Conservation (phyloP, 2,113 vertebrate genomes). For the Oryzias woworae region DNA sequence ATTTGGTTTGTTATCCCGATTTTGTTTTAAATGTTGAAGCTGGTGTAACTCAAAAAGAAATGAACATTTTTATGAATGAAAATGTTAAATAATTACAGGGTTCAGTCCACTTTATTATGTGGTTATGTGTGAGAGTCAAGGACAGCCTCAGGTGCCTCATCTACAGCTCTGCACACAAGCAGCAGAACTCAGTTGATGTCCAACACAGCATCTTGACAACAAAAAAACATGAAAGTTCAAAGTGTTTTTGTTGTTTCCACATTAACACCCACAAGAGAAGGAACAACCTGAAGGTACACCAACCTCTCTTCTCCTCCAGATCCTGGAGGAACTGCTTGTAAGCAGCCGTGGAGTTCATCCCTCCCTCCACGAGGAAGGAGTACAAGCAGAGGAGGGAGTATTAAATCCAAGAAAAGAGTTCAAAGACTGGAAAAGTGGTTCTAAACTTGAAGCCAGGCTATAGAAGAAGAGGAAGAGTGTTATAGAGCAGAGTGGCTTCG, state of each 20-base stretch:
- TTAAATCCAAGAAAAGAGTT: slow-evolving; percentile 5
- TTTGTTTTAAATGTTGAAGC: too few relatives aligned
- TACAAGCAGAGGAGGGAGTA: background rate
- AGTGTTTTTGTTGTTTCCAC: background rate
- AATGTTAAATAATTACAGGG: too few relatives aligned
- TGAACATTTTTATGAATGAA: too few relatives aligned
- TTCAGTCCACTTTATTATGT: too few relatives aligned
- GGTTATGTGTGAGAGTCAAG: too few relatives aligned
- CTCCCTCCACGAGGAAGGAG: slow-evolving; percentile 15
- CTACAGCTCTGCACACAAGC: too few relatives aligned
- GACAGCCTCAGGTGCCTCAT: too few relatives aligned
- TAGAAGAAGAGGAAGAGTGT: slow-evolving; percentile 20
- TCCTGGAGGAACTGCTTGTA: slow-evolving; percentile 79
- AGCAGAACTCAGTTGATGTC: too few relatives aligned
- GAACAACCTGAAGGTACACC: slow-evolving; percentile 42
- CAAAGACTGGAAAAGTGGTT: slow-evolving; percentile 13
- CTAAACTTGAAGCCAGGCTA: background rate
- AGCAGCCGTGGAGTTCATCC: slow-evolving; percentile 72
- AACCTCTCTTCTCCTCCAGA: slow-evolving; percentile 79
- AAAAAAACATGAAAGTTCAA: too few relatives aligned
- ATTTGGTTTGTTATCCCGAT: too few relatives aligned
- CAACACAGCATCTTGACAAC: too few relatives aligned
- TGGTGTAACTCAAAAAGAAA: too few relatives aligned
- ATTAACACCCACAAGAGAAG: background rate
- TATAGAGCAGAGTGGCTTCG: background rate